Evolutionary conservation across 2,797 vertebrate species (phyloP).

Genomic region (Pseudopleuronectes americanus): DNA sequence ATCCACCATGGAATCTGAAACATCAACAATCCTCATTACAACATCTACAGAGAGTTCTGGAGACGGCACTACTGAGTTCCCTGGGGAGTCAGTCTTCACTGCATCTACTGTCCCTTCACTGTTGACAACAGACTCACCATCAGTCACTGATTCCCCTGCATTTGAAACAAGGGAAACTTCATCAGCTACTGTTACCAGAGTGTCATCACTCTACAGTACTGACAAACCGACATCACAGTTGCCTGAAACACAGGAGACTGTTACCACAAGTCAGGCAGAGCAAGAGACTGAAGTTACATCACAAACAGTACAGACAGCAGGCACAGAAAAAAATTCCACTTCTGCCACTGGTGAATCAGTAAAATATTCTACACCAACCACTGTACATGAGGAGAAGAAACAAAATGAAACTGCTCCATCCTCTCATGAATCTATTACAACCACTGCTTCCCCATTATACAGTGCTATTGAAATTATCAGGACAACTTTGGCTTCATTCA

Average conservation of each 20-base stretch:
- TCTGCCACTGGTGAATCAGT: conserved; percentile 6
- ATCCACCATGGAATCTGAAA: neutral
- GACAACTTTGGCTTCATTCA: conserved; percentile 61
- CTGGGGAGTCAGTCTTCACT: neutral
- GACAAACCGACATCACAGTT: conserved; percentile 6
- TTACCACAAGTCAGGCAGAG: neutral
- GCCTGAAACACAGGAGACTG: neutral
- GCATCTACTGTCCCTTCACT: neutral
- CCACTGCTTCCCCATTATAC: conserved; percentile 47
- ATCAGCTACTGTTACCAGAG: neutral
- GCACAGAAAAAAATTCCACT: neutral
- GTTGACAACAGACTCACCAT: neutral
- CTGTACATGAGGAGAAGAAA: conserved; percentile 12
- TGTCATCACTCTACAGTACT: conserved; percentile 11
- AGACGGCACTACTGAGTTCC: neutral
- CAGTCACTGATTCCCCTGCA: neutral
- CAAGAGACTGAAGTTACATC: neutral
- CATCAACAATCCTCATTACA: neutral
- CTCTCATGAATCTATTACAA: conserved; percentile 26
- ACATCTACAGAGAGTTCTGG: conserved; percentile 19
- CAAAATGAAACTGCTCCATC: conserved; percentile 9
- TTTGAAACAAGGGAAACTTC: neutral
- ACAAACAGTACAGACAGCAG: conserved; percentile 21
- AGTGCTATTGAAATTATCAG: conserved; percentile 58
- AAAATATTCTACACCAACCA: neutral